A percentile compares a stretch with the other conserved stretches of the same genome.
These are phyloP conservation scores for Darevskia mixta DNA, from an alignment of 2,797 vertebrate species.

Conservation along the genomic window DNA sequence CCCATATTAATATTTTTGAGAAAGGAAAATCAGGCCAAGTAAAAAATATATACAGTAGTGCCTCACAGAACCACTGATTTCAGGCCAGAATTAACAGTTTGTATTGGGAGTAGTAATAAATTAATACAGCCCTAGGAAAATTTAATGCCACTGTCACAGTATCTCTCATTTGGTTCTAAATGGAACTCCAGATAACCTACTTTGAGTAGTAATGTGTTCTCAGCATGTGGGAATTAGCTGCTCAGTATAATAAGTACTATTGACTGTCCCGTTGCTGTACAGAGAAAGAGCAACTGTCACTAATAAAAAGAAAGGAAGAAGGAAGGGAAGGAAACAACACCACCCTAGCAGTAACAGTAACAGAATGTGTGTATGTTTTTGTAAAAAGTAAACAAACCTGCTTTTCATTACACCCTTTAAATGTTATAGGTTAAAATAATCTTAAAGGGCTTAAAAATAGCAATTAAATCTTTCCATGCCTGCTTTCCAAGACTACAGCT, in stretches of 20 bases:
- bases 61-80: slow-evolving; percentile 62
- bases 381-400: slow-evolving; percentile 56
- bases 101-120: slow-evolving; percentile 77
- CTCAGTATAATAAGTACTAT: slow-evolving; percentile 81
- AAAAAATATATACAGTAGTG: slow-evolving; percentile 23
- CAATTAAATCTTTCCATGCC: slow-evolving; percentile 84
- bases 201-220: slow-evolving; percentile 81
- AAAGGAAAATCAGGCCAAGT: neutral
- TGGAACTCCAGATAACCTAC: slow-evolving; percentile 78
- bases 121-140: slow-evolving; percentile 80
- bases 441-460: slow-evolving; percentile 78
- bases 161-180: slow-evolving; percentile 76
- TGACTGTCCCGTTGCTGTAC: slow-evolving; percentile 76
- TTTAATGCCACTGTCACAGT: slow-evolving; percentile 70
- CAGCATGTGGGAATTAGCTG: slow-evolving; percentile 85
- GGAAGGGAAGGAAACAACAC: neutral
- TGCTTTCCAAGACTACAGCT: slow-evolving; percentile 81
- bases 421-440: slow-evolving; percentile 82
- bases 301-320: neutral
- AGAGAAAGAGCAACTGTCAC: slow-evolving; percentile 76
- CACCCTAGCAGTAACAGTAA: slow-evolving; percentile 70
- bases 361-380: slow-evolving; percentile 28
- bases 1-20: neutral
- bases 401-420: slow-evolving; percentile 77
- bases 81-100: slow-evolving; percentile 76